Evolutionary conservation across 1,140 invertebrate species (phyloP).

Genomic region (Lasioglossum baleicum): DNA sequence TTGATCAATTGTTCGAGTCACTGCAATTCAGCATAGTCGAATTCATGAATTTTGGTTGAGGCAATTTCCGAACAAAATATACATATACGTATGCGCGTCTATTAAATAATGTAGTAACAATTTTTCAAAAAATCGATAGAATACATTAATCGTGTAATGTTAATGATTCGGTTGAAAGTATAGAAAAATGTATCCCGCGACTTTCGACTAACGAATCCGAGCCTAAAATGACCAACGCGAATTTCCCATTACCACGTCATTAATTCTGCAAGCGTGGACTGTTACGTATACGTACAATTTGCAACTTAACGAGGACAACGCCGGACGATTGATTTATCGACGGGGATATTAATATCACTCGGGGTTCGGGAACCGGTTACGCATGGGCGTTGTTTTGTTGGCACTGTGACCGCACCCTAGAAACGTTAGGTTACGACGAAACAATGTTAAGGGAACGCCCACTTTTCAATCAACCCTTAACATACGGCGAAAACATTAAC

Average conservation of each 20-base stretch:
- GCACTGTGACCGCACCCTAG: conserved; percentile 58
- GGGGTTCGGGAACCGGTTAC: conserved; percentile 35
- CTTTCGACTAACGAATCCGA: conserved; percentile 19
- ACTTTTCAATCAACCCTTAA: conserved; percentile 59
- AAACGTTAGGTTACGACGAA: conserved; percentile 41
- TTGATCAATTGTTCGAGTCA: too few relatives aligned
- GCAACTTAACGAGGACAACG: conserved; percentile 29
- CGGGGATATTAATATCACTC: conserved; percentile 43
- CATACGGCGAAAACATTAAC: conserved; percentile 39
- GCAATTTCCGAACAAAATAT: too few relatives aligned
- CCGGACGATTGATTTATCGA: conserved; percentile 47
- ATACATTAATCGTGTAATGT: too few relatives aligned
- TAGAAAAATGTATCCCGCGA: not conserved
- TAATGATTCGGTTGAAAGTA: not conserved
- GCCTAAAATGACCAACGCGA: conserved; percentile 25
- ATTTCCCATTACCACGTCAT: conserved; percentile 34
- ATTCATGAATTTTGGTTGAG: too few relatives aligned
- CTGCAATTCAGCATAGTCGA: too few relatives aligned
- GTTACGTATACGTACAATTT: conserved; percentile 34
- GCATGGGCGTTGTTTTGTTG: conserved; percentile 60
- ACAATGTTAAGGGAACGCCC: conserved; percentile 48
- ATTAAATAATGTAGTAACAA: too few relatives aligned
- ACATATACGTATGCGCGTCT: too few relatives aligned
- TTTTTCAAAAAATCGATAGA: too few relatives aligned
- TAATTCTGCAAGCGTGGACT: conserved; percentile 13